Evolutionary conservation across 2,888 invertebrate genomes (phyloP), one percentile per base, ranked within the genome.

Genomic region (Pilophorus perplexus): DNA sequence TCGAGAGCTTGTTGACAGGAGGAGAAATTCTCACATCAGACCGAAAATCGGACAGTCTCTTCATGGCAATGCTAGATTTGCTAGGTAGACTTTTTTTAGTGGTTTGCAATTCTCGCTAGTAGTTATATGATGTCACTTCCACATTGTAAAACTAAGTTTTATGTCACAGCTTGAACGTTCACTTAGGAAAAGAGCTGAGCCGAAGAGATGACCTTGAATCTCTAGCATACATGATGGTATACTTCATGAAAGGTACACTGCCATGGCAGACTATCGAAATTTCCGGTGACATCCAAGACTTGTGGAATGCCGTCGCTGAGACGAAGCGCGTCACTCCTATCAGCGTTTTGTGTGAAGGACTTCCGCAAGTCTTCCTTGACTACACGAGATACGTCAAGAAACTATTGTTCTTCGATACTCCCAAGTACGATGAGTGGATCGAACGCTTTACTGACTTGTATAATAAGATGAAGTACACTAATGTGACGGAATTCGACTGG

Each of bases 161-260:
- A 33, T 33, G 10, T 33, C 33, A 33, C 33, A 62, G 62, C 20
- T 2, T 62, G 2, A 62, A 62, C 48, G 50, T 50, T 2, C 62
- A 62, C 33, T 37, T 62, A 5, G 62, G 62, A 5, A 46, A 50
- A 33, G 62, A 62, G 33, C 23, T 6, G 28, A 48, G 62, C 16
- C 46, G 62, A 3, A 46, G 62, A 20, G 62, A 62, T 14, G 62
- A 62, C 22, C 48, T 62, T 10, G 62, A 62, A 16, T 62, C 62
- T 33, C 62, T 62, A 18, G 12, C 18, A 33, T 50, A 62, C 37
- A 46, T 62, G 48, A 12, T 62, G 33, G 14, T 62, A 5, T 62
- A 62, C 46, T 62, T 62, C 48, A 28, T 62, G 48, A 46, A 37
- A 12, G 62, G 62, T 8, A n/a, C 48, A 28, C 62, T 62, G n/a